Base-by-base conservation (phyloP, 2,113 vertebrate genomes). In the Daubentonia madagascariensis region DNA sequence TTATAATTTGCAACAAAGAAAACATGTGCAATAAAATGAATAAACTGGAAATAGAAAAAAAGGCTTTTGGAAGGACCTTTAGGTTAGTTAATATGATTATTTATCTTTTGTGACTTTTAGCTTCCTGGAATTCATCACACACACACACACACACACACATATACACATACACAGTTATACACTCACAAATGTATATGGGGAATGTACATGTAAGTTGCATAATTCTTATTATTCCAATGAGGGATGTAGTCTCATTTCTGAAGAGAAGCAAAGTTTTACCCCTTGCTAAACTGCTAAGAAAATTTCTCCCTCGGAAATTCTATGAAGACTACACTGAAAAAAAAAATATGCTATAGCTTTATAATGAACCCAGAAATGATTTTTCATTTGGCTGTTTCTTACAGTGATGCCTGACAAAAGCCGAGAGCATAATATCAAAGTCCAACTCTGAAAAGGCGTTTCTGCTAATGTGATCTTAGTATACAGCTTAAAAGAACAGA, bases 361-460 rank as follows among this genome's bases (percentile, higher is more conserved):
- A 63, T 68, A 84, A 37, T 76, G 70, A 86, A 52, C 22, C 48
- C 18, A 76, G 8, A n/a, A 54, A 72, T 86, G 14, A 40, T 72
- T 90, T 96, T 96, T 91, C 43, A 87, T 54, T 92, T 96, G 63
- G n/a, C 45, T 48, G 5, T 43, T 76, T 94, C 14, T 86, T 79
- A 65, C 17, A 94, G 5, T 75, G 17, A 87, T 30, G 3, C 13
- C 23, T 95, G 35, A 75, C 73, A 8, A 75, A 86, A 96, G 2
- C 12, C 54, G n/a, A 73, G 9, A 18, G 18, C 6, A 35, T 45
- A 90, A 57, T 68, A 79, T 67, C 94, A 67, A 85, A 43, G 1
- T 81, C 13, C 17, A 59, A 6, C 3, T 76, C 81, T 61, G 7
- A 43, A 37, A 32, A 81, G 45, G 2, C 35, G 59, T 72, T 89